phyloP scores from a whole-genome alignment of 2,888 invertebrate species.

The Tetramorium bicarinatum region DNA sequence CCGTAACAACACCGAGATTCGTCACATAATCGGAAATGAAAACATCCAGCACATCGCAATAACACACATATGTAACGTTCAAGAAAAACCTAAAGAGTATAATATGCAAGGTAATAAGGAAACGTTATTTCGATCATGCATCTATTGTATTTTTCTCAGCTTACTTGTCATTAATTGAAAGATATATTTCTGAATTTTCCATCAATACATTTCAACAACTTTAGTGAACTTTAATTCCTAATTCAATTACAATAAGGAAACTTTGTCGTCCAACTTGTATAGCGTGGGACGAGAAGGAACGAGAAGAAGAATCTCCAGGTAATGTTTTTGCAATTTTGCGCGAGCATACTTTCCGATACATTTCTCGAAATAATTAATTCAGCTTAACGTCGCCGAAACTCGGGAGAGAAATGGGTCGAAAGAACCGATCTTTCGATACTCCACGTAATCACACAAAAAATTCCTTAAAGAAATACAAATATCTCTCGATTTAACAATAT shows the following conservation, averaged over 20 bases:
- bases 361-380: conserved; percentile 6
- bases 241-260: conserved; percentile 13
- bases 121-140: background rate
- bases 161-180: background rate
- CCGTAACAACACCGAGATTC: background rate
- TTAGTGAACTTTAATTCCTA: background rate
- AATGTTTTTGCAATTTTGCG: conserved; percentile 8
- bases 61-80: background rate
- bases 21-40: background rate
- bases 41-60: background rate
- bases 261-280: background rate
- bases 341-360: background rate
- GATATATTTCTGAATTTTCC: background rate
- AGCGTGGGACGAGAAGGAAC: background rate
- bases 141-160: background rate
- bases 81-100: background rate
- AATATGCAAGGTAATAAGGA: background rate
- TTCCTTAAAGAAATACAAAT: no score
- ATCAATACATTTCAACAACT: background rate
- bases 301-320: background rate
- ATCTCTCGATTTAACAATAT: no score
- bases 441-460: no score
- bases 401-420: background rate
- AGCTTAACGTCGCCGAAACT: background rate
- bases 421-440: background rate